These are phyloP conservation scores for Cheilosia scutellata DNA, from an alignment of 2,888 invertebrate genomes.

Conservation along the genomic window DNA sequence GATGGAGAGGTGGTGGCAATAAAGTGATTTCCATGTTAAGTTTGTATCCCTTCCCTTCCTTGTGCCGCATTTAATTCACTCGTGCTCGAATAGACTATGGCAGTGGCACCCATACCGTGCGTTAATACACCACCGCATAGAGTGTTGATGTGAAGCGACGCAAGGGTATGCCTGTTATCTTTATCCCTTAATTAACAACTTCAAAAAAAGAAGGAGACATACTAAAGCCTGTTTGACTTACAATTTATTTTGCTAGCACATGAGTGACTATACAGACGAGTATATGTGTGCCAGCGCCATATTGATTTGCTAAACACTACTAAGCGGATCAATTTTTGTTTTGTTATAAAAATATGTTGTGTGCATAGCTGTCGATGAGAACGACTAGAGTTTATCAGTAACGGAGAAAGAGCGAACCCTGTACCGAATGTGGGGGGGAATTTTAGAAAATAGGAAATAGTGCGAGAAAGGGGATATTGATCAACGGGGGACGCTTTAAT, in stretches of 20 bases:
- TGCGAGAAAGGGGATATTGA: slow-evolving; percentile 29
- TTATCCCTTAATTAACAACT: slow-evolving; percentile 76
- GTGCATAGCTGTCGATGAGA: slow-evolving; percentile 68
- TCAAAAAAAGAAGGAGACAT: slow-evolving; percentile 65
- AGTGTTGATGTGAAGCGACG: slow-evolving; percentile 59
- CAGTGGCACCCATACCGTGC: slow-evolving; percentile 46
- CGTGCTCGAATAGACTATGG: slow-evolving; percentile 35
- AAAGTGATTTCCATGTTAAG: slow-evolving; percentile 76
- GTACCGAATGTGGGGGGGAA: slow-evolving; percentile 23
- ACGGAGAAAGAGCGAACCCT: slow-evolving; percentile 18
- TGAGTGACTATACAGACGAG: slow-evolving; percentile 16
- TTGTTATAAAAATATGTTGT: slow-evolving; percentile 71
- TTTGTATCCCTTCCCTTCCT: slow-evolving; percentile 32
- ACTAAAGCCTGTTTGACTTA: slow-evolving; percentile 71
- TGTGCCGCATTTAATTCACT: slow-evolving; percentile 44
- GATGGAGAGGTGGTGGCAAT: slow-evolving; percentile 56
- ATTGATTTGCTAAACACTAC: slow-evolving; percentile 70
- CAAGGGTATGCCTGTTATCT: slow-evolving; percentile 74
- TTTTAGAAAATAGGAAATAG: slow-evolving; percentile 40
- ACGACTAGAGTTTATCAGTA: slow-evolving; percentile 58
- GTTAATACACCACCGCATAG: slow-evolving; percentile 42
- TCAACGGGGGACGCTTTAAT: slow-evolving; percentile 42
- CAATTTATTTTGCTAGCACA: slow-evolving; percentile 62
- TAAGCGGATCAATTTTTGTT: slow-evolving; percentile 74
- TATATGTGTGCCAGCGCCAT: slow-evolving; percentile 52